Evolutionary conservation across 2,797 vertebrate species (phyloP).

Genomic region (Sebastes alutus): DNA sequence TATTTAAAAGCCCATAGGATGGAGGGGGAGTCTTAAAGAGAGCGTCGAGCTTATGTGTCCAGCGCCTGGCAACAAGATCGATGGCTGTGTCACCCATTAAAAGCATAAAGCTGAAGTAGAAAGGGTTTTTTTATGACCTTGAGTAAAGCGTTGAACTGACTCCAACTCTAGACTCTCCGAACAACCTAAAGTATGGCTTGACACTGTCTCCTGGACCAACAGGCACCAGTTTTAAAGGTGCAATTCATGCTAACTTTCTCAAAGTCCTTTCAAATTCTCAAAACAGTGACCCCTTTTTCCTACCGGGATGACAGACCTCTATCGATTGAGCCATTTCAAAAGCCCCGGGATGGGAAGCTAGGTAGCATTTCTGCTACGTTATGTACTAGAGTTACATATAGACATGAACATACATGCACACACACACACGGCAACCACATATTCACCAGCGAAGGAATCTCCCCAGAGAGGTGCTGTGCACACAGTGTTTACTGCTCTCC

Average conservation of each 20-base stretch:
- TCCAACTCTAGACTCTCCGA: background rate
- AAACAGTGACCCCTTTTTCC: constrained; percentile 9
- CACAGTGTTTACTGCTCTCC: constrained; percentile 70
- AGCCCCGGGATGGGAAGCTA: background rate
- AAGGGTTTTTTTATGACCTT: constrained; percentile 33
- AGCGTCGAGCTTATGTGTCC: background rate
- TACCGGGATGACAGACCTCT: background rate
- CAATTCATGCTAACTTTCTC: constrained; percentile 31
- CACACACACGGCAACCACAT: constrained; percentile 27
- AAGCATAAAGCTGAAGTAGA: constrained; percentile 20
- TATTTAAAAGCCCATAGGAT: background rate
- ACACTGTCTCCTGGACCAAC: constrained; percentile 21
- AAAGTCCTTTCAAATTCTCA: constrained; percentile 17
- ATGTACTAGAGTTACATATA: background rate
- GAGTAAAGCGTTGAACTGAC: constrained; percentile 8
- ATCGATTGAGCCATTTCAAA: background rate
- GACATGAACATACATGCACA: background rate
- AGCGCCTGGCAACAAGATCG: constrained; percentile 23
- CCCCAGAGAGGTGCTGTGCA: constrained; percentile 61
- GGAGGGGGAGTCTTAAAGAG: background rate
- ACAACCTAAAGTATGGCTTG: background rate
- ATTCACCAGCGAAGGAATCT: constrained; percentile 44
- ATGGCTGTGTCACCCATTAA: constrained; percentile 41
- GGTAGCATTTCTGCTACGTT: background rate
- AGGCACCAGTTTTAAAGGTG: constrained; percentile 35